Conservation (phyloP, 2,797 vertebrate species). For the Otolemur crassicaudatus region DNA sequence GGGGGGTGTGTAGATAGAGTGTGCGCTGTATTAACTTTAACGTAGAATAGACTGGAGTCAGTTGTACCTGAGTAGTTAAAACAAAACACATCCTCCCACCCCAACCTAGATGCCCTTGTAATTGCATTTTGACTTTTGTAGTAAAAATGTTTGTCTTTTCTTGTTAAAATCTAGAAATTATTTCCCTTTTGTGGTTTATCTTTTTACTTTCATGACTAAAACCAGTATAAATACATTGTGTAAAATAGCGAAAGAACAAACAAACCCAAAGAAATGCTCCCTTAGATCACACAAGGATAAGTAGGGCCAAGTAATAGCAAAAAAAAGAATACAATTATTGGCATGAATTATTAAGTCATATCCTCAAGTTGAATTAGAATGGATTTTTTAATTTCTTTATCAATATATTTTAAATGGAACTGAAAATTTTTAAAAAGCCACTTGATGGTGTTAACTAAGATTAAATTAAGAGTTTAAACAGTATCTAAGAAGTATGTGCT, state of each 20-base stretch:
- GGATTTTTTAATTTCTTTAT: constrained; percentile 61
- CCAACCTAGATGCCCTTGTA: neutral
- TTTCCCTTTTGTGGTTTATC: constrained; percentile 36
- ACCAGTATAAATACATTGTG: neutral
- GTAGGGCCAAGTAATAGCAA: neutral
- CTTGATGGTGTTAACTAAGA: neutral
- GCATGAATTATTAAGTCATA: constrained; percentile 47
- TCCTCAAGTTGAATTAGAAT: constrained; percentile 48
- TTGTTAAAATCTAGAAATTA: constrained; percentile 49
- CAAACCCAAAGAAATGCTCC: constrained; percentile 20
- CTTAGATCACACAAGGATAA: neutral
- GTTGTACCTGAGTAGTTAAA: neutral
- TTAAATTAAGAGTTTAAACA: constrained; percentile 55
- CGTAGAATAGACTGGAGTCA: neutral
- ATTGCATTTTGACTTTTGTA: constrained; percentile 42
- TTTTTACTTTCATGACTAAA: constrained; percentile 45
- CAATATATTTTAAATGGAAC: constrained; percentile 55
- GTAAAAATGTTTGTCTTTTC: constrained; percentile 33
- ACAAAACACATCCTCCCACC: neutral
- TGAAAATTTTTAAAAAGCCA: neutral
- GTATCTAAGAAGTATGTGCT: neutral
- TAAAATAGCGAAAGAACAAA: constrained; percentile 49
- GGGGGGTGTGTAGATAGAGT: neutral
- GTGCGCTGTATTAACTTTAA: neutral
- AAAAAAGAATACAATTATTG: constrained; percentile 22